A percentile compares a stretch with the other conserved stretches of the same genome.
phyloP scores from a whole-genome alignment of 2,888 invertebrate species.

The Lithophane semibrunnea region DNA sequence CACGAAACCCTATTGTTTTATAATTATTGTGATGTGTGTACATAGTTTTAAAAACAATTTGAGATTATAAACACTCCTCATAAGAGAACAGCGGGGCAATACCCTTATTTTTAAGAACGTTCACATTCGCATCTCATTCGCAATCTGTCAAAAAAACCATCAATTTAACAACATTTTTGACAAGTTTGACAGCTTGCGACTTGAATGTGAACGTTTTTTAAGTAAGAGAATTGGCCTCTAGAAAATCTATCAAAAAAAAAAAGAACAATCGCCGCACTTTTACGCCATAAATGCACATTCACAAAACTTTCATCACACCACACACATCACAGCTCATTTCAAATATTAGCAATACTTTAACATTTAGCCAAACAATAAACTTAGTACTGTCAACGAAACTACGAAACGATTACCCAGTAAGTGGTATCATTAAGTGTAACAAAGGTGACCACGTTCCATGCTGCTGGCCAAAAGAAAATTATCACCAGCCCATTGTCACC shows the following conservation, averaged over 20 bases:
- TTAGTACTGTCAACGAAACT: constrained; percentile 53
- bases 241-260: too few relatives aligned
- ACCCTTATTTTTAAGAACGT: too few relatives aligned
- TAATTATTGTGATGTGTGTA: too few relatives aligned
- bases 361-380: constrained; percentile 49
- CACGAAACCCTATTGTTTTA: too few relatives aligned
- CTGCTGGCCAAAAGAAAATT: constrained; percentile 68
- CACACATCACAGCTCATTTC: constrained; percentile 40
- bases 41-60: background rate
- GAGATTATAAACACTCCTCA: background rate
- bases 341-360: constrained; percentile 51
- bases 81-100: too few relatives aligned
- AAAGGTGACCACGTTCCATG: constrained; percentile 59
- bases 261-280: background rate
- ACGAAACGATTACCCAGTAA: constrained; percentile 60
- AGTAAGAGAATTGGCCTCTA: too few relatives aligned
- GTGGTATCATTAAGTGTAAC: constrained; percentile 63
- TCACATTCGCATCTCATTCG: too few relatives aligned
- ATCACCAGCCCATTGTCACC: constrained; percentile 73
- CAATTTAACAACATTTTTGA: too few relatives aligned
- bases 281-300: constrained; percentile 6
- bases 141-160: too few relatives aligned
- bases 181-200: too few relatives aligned
- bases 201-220: too few relatives aligned
- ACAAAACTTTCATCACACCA: constrained; percentile 39